Base-by-base conservation (phyloP, 2,888 invertebrate species). In the Andrena marginata region DNA sequence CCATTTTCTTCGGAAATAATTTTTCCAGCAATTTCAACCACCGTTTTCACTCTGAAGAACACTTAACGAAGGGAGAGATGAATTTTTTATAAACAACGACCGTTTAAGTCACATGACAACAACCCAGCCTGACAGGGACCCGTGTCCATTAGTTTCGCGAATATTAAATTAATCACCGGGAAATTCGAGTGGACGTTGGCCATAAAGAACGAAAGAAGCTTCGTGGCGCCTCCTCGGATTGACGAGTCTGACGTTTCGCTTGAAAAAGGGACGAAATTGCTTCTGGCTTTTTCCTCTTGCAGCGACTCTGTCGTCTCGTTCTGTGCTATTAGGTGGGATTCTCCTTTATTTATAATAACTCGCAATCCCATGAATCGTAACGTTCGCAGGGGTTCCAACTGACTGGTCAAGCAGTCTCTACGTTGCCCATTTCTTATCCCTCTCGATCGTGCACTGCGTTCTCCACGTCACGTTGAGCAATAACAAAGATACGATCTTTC, bases 291-390 rank as follows among this genome's bases (percentile, higher is more conserved):
- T 64, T 80, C 65, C 42, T 23, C 49, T 26, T 13, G 59, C 31
- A 20, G 20, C 23, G 54, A 49, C 16, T 29, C 68, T 48, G 59
- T 26, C 65, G 54, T 20, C 10, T 6, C 16, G 70, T 23, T 59
- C 29, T 8, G 62, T 20, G 56, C 79, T 82, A 82, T 65, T 79
- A 79, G 42, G n/a, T 71, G 59, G 49, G 26, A 63, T 67, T 35
- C 23, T 49, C 51, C 59, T 80, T 77, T 77, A 82, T 80, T 77
- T 79, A 74, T 77, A 74, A 63, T 65, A 62, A 13, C 71, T 54
- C 13, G 35, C 33, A 82, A 33, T 42, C 3, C 42, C 42, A 3
- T 3, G 42, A 42, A 42, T 65, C 63, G 71, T 71, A 56, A 54
- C 16, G 23, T 42, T 77, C 16, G 73, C 54, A 31, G 42, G n/a